phyloP scores from a whole-genome alignment of 2,113 vertebrate species.

The Zosterops japonicus region DNA sequence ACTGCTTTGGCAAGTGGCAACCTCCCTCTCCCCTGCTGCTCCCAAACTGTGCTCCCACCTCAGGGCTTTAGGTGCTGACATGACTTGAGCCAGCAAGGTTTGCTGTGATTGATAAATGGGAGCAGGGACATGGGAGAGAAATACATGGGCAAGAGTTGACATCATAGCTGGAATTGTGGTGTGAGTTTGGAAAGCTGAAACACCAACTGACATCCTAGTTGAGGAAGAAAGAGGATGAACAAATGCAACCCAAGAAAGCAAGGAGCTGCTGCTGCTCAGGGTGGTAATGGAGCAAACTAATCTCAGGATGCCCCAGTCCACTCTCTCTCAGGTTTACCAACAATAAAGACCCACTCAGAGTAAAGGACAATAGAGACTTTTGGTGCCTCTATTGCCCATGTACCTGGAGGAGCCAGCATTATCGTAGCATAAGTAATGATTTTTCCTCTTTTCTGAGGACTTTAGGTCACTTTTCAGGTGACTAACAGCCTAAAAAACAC shows the following conservation, averaged over 20 bases:
- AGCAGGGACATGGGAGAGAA: neutral
- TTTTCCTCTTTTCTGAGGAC: neutral
- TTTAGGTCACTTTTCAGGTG: too few relatives aligned
- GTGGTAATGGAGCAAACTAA: neutral
- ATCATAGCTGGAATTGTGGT: neutral
- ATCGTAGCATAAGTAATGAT: accelerated
- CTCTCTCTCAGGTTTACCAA: neutral
- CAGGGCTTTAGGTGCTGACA: neutral
- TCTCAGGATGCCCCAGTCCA: neutral
- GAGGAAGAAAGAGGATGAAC: neutral
- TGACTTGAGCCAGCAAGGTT: neutral
- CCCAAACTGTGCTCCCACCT: neutral
- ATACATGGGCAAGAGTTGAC: accelerated
- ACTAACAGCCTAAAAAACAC: neutral
- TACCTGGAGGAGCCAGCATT: neutral
- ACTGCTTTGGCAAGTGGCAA: neutral
- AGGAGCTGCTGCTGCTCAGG: neutral
- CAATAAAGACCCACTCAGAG: neutral
- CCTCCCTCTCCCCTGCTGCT: neutral
- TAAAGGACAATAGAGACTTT: neutral
- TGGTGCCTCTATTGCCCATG: neutral
- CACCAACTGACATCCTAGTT: neutral
- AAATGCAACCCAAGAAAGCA: neutral
- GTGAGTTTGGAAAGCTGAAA: neutral
- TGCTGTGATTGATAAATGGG: neutral